Evolutionary conservation across 2,888 invertebrate genomes (phyloP), one percentile per base, ranked within the genome.

Genomic region (Eucera pruinosa): DNA sequence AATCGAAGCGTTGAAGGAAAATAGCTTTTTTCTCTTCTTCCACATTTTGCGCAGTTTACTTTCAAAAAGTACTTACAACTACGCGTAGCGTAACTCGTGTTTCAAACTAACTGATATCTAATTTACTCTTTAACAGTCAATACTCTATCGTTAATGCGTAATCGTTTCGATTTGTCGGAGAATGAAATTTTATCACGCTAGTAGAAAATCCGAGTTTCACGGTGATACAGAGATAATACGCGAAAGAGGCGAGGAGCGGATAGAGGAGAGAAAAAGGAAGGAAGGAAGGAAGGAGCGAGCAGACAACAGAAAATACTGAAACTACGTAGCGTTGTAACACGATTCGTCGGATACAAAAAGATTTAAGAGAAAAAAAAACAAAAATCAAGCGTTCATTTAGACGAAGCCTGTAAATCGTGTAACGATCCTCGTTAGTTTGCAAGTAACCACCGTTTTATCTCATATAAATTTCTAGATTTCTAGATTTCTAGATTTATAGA

Each of bases 381-480:
- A 39, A 68, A 78, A 50, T 54, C 57, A 80, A 69, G 70, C 33
- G 73, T 79, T 79, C 66, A 71, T 84, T 82, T 85, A 85, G 84
- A 80, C 84, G 78, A 76, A 85, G 81, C 76, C 78, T 82, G 84
- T 86, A 80, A 78, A 84, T 81, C 84, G 78, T 83, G 74, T 69
- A 73, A 68, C 81, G 67, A 82, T 86, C 80, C 83, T 48, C 45
- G 52, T 57, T 73, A 73, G 66, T 62, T 57, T 52, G 55, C 67
- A 73, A 73, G 62, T n/a, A 57, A 23, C 36, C 20, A 76, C 41
- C 50, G 48, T 73, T 73, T 61, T 50, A 30, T 57, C 47, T 66
- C n/a, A n/a, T n/a, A n/a, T n/a, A n/a, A n/a, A n/a, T n/a, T n/a
- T n/a, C n/a, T n/a, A n/a, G n/a, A n/a, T n/a, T n/a, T n/a, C n/a